These are phyloP conservation scores for Bufo gargarizans DNA, from an alignment of 2,113 vertebrate genomes.

Conservation along the genomic window DNA sequence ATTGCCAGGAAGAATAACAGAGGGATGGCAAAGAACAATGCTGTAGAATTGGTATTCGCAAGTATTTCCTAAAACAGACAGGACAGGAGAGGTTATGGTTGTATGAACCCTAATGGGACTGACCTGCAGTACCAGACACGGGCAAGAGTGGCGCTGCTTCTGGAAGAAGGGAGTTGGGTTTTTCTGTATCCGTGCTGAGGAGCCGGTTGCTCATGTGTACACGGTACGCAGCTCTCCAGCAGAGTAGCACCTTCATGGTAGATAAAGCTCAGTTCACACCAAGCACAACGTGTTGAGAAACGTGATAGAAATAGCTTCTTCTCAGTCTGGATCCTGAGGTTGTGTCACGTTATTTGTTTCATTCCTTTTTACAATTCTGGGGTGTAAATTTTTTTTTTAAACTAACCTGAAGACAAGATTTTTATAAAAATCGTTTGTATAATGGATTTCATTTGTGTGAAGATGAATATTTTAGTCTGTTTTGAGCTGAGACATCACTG, in stretches of 20 bases:
- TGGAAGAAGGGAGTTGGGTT: no score
- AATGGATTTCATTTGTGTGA: neutral
- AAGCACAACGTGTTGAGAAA: neutral
- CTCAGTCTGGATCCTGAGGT: neutral
- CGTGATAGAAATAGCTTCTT: neutral
- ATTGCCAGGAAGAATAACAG: no score
- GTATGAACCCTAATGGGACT: no score
- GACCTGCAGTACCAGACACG: no score
- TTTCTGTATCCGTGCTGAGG: neutral
- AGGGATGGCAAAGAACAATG: no score
- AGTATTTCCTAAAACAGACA: no score
- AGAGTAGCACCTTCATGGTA: neutral
- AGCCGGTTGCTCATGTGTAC: no score
- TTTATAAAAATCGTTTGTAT: neutral
- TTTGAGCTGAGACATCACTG: neutral
- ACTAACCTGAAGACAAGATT: neutral
- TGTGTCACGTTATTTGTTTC: neutral
- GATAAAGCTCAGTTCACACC: neutral
- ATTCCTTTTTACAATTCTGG: neutral
- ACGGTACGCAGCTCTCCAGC: neutral
- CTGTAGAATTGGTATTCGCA: no score
- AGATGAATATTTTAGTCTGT: neutral
- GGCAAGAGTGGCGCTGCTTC: no score
- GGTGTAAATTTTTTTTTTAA: conserved; percentile 11
- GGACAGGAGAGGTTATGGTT: no score